Evolutionary conservation across 2,888 invertebrate genomes (phyloP).

Genomic region (Dioctria rufipes): DNA sequence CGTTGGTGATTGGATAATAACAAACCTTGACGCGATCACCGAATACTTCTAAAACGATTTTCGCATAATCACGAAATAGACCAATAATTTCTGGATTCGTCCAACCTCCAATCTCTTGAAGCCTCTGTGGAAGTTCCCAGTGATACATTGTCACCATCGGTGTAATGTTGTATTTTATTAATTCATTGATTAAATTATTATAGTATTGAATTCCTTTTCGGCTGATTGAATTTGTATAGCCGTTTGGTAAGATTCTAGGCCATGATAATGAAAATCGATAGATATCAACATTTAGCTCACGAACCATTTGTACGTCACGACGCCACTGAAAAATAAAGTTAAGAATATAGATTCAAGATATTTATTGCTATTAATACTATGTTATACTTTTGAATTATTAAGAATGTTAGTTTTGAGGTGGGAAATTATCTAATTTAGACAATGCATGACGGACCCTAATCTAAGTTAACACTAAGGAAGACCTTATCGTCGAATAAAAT

Average conservation of each 20-base stretch:
- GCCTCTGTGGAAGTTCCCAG: conserved; percentile 79
- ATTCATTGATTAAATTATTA: conserved; percentile 80
- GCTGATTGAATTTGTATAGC: conserved; percentile 78
- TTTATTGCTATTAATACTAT: no score
- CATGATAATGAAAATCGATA: conserved; percentile 85
- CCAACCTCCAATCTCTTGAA: conserved; percentile 81
- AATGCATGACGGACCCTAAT: no score
- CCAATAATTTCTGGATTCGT: conserved; percentile 78
- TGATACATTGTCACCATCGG: conserved; percentile 82
- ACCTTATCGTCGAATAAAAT: no score
- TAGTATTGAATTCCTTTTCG: conserved; percentile 83
- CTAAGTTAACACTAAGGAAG: no score
- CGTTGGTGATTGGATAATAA: background rate
- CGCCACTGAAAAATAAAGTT: conserved; percentile 69
- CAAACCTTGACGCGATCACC: conserved; percentile 75
- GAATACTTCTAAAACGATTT: conserved; percentile 75
- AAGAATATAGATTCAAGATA: no score
- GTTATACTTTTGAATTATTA: background rate
- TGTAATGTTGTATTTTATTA: conserved; percentile 77
- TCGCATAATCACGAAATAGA: conserved; percentile 78
- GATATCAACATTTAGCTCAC: conserved; percentile 76
- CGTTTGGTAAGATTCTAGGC: conserved; percentile 82
- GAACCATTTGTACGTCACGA: conserved; percentile 77
- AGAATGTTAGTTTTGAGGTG: no score
- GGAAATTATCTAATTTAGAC: no score